phyloP scores from a whole-genome alignment of 2,113 vertebrate species.

The Hyaena hyaena region DNA sequence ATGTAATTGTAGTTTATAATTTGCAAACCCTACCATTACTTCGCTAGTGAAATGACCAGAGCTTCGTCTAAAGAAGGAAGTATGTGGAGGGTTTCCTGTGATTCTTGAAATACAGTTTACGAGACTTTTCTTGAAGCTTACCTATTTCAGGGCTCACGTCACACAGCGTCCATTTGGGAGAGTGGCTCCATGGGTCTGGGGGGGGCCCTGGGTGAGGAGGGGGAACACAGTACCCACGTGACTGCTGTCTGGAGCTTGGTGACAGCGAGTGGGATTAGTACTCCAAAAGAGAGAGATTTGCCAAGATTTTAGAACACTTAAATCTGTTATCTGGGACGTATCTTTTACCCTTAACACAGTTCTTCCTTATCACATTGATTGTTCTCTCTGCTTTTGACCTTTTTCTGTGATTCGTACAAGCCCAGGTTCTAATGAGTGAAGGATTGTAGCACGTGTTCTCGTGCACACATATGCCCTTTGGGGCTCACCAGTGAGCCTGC shows the following conservation, averaged over 20 bases:
- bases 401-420: background rate
- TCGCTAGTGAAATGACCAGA: background rate
- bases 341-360: background rate
- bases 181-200: background rate
- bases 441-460: background rate
- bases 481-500: too few species aligned
- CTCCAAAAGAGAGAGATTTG: background rate
- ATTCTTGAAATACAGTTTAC: background rate
- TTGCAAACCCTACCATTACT: background rate
- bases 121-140: background rate
- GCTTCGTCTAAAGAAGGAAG: background rate
- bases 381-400: background rate
- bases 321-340: background rate
- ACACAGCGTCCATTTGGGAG: background rate
- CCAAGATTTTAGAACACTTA: background rate
- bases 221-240: background rate
- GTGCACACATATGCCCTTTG: rapidly evolving
- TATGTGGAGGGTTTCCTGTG: background rate
- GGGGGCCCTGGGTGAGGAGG: background rate
- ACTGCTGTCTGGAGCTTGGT: rapidly evolving
- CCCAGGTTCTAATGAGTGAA: background rate
- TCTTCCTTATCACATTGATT: background rate
- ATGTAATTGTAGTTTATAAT: background rate
- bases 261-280: background rate
- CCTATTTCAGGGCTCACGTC: background rate